phyloP scores from a whole-genome alignment of 2,113 vertebrate genomes.

The Semicossyphus pulcher region DNA sequence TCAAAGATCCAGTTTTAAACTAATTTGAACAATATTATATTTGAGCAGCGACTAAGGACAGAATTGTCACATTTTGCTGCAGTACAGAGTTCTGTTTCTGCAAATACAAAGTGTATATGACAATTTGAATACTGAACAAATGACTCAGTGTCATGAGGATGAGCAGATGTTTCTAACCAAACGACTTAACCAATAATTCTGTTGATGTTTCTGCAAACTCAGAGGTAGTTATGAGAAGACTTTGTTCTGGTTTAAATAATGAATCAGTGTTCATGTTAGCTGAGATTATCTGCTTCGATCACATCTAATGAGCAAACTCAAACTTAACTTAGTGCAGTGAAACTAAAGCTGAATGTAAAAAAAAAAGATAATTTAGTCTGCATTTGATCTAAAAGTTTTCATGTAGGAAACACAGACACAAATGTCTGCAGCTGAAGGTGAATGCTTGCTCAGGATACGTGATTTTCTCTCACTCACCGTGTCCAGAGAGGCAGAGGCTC shows the following conservation, averaged over 20 bases:
- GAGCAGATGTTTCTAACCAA: background rate
- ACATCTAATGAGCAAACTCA: slow-evolving; percentile 1
- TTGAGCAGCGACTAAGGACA: too few relatives aligned
- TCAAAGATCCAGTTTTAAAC: background rate
- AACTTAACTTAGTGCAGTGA: background rate
- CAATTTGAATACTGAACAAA: background rate
- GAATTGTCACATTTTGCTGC: background rate
- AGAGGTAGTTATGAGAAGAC: background rate
- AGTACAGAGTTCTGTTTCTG: background rate
- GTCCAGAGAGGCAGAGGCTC: slow-evolving; percentile 93
- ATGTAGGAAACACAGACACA: background rate
- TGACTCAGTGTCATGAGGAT: background rate
- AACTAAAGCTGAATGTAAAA: background rate
- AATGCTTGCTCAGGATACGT: background rate
- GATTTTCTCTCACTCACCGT: slow-evolving; percentile 84
- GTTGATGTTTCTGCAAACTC: background rate
- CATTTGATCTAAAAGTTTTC: background rate
- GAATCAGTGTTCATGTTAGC: slow-evolving; percentile 4
- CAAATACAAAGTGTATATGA: background rate
- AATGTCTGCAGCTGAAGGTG: background rate
- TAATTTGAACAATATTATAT: background rate
- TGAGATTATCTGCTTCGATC: background rate
- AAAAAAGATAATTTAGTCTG: too few relatives aligned
- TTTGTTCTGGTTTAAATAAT: background rate
- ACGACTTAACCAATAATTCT: background rate